phyloP scores from a whole-genome alignment of 2,113 vertebrate genomes.

The Campylomormyrus numenius region DNA sequence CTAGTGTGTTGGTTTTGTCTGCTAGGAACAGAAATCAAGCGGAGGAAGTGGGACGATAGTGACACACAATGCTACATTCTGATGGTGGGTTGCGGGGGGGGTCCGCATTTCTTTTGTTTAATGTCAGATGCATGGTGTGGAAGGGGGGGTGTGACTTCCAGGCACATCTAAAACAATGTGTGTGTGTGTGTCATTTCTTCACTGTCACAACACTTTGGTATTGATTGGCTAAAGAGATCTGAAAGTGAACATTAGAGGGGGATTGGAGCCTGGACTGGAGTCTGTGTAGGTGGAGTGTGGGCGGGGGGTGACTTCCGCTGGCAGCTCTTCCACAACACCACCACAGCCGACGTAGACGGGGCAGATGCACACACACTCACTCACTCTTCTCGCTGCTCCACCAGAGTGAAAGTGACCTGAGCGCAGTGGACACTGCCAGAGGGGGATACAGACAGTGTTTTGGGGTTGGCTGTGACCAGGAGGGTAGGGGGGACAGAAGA shows the following conservation, averaged over 20 bases:
- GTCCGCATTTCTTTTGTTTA: neutral
- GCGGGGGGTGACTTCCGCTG: neutral
- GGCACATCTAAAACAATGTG: neutral
- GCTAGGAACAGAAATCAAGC: neutral
- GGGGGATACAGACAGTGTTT: neutral
- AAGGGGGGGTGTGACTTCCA: neutral
- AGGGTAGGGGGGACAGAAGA: neutral
- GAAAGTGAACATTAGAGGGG: neutral
- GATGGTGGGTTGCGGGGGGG: neutral
- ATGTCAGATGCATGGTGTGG: neutral
- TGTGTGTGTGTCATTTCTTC: neutral
- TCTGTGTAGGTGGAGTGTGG: neutral
- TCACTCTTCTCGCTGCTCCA: neutral
- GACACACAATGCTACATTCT: neutral
- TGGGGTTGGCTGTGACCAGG: neutral
- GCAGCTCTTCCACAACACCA: too few relatives aligned
- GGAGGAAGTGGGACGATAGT: neutral
- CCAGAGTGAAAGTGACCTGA: neutral
- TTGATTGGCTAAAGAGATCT: neutral
- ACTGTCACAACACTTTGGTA: neutral
- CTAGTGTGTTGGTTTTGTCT: neutral
- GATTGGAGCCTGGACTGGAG: neutral
- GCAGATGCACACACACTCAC: neutral
- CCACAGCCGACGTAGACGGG: neutral
- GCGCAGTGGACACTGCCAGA: neutral